A percentile compares a stretch with the other conserved stretches of the same genome.
These are phyloP conservation scores for Elaphurus davidianus DNA, from an alignment of 2,113 vertebrate species.

Conservation along the genomic window DNA sequence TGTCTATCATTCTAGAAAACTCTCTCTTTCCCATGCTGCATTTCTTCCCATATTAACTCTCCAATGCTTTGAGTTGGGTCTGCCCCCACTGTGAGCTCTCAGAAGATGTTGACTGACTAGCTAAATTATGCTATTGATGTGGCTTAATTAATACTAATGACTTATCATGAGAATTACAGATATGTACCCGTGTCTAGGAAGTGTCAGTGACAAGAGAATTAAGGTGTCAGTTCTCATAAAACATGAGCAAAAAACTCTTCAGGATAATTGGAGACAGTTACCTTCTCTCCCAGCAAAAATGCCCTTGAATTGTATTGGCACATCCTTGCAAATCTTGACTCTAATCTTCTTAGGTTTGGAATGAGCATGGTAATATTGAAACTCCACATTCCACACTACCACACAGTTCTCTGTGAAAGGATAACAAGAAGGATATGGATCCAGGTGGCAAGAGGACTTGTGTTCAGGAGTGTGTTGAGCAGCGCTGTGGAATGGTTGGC, in stretches of 20 bases:
- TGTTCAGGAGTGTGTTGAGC: not conserved
- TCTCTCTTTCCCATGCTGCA: not conserved
- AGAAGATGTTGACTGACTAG: conserved; percentile 70
- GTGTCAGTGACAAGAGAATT: conserved; percentile 69
- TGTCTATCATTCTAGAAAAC: not conserved
- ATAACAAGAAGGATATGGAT: not conserved
- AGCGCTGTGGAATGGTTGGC: not conserved
- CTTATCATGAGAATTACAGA: conserved; percentile 73
- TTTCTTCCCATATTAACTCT: conserved; percentile 41
- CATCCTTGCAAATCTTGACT: not conserved
- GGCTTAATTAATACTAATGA: conserved; percentile 75
- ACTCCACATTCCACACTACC: not conserved
- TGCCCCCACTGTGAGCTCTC: conserved; percentile 37
- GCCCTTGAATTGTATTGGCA: conserved; percentile 38
- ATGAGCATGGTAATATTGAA: not conserved
- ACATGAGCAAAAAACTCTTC: conserved; percentile 52
- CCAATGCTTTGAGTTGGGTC: not conserved
- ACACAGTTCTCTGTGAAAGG: not conserved
- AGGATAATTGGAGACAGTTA: conserved; percentile 58
- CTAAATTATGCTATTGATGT: conserved; percentile 72
- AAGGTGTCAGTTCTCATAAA: conserved; percentile 70
- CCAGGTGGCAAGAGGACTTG: not conserved
- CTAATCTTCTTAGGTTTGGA: not conserved
- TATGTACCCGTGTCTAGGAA: conserved; percentile 63
- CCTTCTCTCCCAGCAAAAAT: conserved; percentile 42